Evolutionary conservation across 2,797 vertebrate genomes (phyloP).

Genomic region (Tauraco hartlaubi): DNA sequence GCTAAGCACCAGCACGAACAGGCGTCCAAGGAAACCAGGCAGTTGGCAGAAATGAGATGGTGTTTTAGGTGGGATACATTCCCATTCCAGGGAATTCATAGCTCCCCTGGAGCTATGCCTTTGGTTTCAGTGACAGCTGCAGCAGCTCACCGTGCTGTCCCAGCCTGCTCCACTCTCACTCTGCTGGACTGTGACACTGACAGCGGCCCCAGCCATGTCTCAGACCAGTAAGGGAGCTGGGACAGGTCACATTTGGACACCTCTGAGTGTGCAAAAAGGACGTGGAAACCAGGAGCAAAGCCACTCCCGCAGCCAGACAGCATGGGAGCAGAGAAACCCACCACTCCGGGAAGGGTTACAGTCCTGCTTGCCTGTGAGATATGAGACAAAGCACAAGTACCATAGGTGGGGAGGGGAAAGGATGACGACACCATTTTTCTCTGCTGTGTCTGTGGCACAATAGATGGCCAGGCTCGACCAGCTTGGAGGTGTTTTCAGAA

Average conservation of each 20-base stretch:
- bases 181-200: not conserved
- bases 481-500: not conserved
- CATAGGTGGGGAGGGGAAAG: not conserved
- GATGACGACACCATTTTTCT: not conserved
- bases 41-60: not conserved
- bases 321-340: not conserved
- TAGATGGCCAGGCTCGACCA: not conserved
- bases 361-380: not conserved
- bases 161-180: not conserved
- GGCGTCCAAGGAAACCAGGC: not conserved
- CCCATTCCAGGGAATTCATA: not conserved
- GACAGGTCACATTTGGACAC: not conserved
- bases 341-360: not conserved
- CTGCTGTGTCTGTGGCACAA: not conserved
- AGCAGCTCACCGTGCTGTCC: not conserved
- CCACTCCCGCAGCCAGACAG: not conserved
- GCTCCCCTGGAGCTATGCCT: not conserved
- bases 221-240: not conserved
- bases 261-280: not conserved
- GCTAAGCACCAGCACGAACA: not conserved
- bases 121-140: not conserved
- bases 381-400: not conserved
- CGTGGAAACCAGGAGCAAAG: not conserved
- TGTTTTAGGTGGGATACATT: not conserved
- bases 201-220: accelerated